A percentile compares a stretch with the other conserved stretches of the same genome.
These are phyloP conservation scores for Pelodiscus sinensis DNA, from an alignment of 2,113 vertebrate species.

Conservation along the genomic window DNA sequence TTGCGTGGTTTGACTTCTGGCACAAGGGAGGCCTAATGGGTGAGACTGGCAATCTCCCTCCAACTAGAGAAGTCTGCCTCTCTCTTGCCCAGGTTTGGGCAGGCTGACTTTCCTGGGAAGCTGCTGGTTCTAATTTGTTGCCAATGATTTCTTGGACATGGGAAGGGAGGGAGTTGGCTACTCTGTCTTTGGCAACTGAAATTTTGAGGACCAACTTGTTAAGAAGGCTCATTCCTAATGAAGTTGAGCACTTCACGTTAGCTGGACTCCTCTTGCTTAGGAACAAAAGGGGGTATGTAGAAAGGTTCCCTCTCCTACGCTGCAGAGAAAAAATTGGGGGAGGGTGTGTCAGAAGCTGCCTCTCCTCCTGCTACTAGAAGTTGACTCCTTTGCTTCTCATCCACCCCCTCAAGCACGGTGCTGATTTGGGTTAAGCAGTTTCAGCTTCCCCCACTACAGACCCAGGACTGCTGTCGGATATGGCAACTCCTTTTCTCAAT, in stretches of 20 bases:
- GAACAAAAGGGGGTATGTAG: not conserved
- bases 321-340: not conserved
- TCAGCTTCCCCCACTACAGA: not conserved
- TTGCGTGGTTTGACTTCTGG: not conserved
- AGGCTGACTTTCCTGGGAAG: not conserved
- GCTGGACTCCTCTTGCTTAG: not conserved
- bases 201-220: not conserved
- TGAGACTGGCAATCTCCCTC: rapidly evolving
- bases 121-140: not conserved
- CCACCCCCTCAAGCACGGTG: too few species aligned
- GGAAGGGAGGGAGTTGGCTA: not conserved
- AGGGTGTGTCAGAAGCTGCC: not conserved
- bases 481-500: not conserved
- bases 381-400: constrained; percentile 7
- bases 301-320: not conserved
- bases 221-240: not conserved
- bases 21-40: not conserved
- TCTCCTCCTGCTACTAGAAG: not conserved
- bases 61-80: not conserved
- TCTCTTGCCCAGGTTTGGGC: not conserved
- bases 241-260: not conserved
- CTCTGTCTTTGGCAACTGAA: not conserved
- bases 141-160: not conserved
- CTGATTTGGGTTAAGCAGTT: not conserved
- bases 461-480: not conserved